A percentile compares a stretch with the other conserved stretches of the same genome.
phyloP scores from a whole-genome alignment of 2,888 invertebrate genomes.

The Cyclophora punctaria region DNA sequence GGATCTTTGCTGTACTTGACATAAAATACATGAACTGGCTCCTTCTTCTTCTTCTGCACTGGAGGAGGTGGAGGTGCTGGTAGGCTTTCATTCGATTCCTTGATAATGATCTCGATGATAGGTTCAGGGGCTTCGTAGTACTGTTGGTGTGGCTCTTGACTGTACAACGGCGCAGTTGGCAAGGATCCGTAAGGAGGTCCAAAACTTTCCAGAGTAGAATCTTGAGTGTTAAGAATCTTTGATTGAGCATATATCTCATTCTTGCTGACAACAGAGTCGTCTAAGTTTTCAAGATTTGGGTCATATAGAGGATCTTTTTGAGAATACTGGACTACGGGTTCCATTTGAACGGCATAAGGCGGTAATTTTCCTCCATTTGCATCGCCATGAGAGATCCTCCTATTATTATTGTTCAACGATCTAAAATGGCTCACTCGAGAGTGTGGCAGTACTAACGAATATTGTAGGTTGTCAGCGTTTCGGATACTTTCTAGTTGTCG shows the following conservation, averaged over 20 bases:
- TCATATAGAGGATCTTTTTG: slow-evolving; percentile 86
- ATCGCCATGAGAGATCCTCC: slow-evolving; percentile 70
- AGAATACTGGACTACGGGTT: slow-evolving; percentile 85
- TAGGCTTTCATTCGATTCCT: slow-evolving; percentile 88
- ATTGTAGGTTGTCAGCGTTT: slow-evolving; percentile 75
- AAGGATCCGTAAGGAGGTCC: slow-evolving; percentile 64
- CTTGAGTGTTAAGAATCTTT: slow-evolving; percentile 61
- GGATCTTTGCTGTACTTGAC: slow-evolving; percentile 93
- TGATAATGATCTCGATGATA: slow-evolving; percentile 93
- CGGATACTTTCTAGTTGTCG: slow-evolving; percentile 71
- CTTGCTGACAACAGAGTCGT: slow-evolving; percentile 53
- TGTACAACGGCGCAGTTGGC: slow-evolving; percentile 66
- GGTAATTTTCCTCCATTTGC: slow-evolving; percentile 71
- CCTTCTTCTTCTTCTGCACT: slow-evolving; percentile 76
- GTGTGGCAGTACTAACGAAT: slow-evolving; percentile 75
- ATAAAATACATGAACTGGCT: slow-evolving; percentile 92
- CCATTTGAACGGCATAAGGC: slow-evolving; percentile 87
- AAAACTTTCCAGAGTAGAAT: slow-evolving; percentile 54
- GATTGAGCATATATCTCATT: slow-evolving; percentile 68
- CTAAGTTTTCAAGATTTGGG: slow-evolving; percentile 66
- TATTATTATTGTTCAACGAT: slow-evolving; percentile 66
- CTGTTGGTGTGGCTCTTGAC: slow-evolving; percentile 61
- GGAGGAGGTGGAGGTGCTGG: slow-evolving; percentile 78
- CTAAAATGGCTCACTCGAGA: slow-evolving; percentile 71
- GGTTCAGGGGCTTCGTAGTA: slow-evolving; percentile 88